A percentile compares a stretch with the other conserved stretches of the same genome.
Evolutionary conservation across 2,797 vertebrate genomes (phyloP).

Genomic region (Macroramphosus scolopax): DNA sequence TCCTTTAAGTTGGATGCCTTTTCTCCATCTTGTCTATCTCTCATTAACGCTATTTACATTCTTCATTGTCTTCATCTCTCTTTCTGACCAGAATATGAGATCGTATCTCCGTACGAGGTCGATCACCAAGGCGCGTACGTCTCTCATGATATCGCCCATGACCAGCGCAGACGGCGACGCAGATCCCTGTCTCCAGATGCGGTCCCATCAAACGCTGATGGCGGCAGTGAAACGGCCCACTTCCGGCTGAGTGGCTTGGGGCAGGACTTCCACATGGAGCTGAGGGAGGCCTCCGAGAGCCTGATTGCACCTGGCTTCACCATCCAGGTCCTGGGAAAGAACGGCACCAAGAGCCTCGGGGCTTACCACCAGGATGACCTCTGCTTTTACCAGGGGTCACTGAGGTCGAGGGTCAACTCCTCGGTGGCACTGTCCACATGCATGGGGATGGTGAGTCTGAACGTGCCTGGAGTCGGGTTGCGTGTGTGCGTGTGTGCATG

Average conservation of each 20-base stretch:
- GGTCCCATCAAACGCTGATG: constrained; percentile 9
- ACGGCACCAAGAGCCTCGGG: constrained; percentile 77
- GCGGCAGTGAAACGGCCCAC: constrained; percentile 63
- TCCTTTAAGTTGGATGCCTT: too few relatives aligned
- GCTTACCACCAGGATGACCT: constrained; percentile 75
- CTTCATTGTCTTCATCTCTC: constrained; percentile 2
- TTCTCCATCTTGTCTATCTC: too few relatives aligned
- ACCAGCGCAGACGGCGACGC: constrained; percentile 73
- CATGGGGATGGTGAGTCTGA: constrained; percentile 87
- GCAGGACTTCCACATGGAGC: constrained; percentile 85
- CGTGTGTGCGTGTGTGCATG: too few relatives aligned
- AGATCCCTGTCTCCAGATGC: constrained; percentile 48
- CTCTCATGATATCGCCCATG: constrained; percentile 80
- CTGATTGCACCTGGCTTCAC: constrained; percentile 84
- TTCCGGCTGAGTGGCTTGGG: constrained; percentile 81
- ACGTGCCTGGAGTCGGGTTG: too few relatives aligned
- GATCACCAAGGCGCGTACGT: constrained; percentile 78
- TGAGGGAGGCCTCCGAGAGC: constrained; percentile 67
- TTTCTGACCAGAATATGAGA: constrained; percentile 81
- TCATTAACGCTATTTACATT: too few relatives aligned
- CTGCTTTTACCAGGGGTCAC: constrained; percentile 88
- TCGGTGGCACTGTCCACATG: constrained; percentile 89
- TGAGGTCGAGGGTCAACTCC: constrained; percentile 81
- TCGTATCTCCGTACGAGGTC: constrained; percentile 86
- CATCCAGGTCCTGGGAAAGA: constrained; percentile 82